Percentiles rank a stretch among this genome's conserved stretches.
Evolutionary conservation across 2,888 invertebrate genomes (phyloP).

Genomic region (Megastigmus dorsalis): DNA sequence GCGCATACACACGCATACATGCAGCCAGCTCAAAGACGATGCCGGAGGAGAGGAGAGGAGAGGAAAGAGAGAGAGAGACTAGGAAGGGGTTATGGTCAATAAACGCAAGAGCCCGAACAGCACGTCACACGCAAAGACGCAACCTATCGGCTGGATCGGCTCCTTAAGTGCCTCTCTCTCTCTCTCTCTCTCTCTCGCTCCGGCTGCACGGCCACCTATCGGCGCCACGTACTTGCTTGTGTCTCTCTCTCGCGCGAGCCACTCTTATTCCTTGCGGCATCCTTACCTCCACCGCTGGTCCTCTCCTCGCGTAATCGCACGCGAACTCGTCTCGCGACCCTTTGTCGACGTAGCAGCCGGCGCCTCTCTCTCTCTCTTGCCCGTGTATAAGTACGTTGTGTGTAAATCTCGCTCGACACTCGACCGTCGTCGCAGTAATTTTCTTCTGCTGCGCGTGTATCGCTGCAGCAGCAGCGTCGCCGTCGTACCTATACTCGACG

Average conservation of each 20-base stretch:
- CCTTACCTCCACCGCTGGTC: neutral
- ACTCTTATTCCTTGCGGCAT: neutral
- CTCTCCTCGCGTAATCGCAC: no score
- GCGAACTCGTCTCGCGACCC: no score
- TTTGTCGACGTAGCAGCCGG: neutral
- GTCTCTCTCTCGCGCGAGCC: no score
- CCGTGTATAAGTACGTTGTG: no score
- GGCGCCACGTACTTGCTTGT: neutral
- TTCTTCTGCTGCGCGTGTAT: no score
- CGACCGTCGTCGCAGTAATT: no score
- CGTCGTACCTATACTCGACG: no score
- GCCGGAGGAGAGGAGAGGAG: neutral
- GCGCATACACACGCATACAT: conserved; percentile 4
- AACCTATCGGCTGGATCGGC: conserved; percentile 71
- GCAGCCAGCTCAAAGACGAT: conserved; percentile 10
- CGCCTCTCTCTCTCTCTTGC: no score
- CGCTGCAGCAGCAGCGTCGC: no score
- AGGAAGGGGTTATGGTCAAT: conserved; percentile 73
- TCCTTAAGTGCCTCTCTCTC: conserved; percentile 67
- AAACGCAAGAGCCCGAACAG: conserved; percentile 66
- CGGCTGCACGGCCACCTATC: neutral
- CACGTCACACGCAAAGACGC: conserved; percentile 68
- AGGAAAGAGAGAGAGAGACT: conserved; percentile 20
- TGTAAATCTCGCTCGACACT: no score
- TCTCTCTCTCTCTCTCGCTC: no score